Evolutionary conservation across 2,888 invertebrate genomes (phyloP), one percentile per base, ranked within the genome.

Genomic region (Tetragonula carbonaria): DNA sequence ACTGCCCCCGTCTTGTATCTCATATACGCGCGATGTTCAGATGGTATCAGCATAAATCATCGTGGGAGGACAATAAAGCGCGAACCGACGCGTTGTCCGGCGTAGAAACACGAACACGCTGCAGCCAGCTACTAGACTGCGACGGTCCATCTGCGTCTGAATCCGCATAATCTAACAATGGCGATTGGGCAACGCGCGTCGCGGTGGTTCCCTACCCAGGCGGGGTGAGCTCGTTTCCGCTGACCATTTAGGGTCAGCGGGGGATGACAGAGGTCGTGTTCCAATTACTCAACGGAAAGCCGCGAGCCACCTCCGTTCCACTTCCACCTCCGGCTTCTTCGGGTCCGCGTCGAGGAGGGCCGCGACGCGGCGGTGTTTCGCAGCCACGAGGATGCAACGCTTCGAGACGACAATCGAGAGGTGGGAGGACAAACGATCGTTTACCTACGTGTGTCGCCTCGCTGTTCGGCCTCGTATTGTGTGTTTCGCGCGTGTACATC

Each of bases 361-460:
- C 78, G 18, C 62, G 62, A 38, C 38, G 38, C 38, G 8, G 18
- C 28, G 87, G 67, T 86, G 79, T 74, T 72, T 72, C 78, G 80
- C 77, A 79, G 84, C 83, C 77, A 66, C 82, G 90, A 92, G 91
- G 93, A 93, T 93, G 93, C 91, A 92, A 92, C 92, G 75, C 85
- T 33, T 88, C 91, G 89, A 90, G 89, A 91, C 93, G 90, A 91
- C 94, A 93, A 94, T 94, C 91, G 92, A 91, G 83, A 92, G 87
- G 94, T 94, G 93, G 94, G 94, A 93, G 94, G 93, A 93, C 92
- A 92, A 93, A 92, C 91, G 93, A 93, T 87, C 93, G 89, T 93
- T 93, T 93, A 92, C 92, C 93, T 93, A 93, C 92, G 91, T 92
- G 88, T 66, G 82, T 85, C 86, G 86, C 86, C 74, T 80, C 84